Base-by-base conservation (phyloP, 2,797 vertebrate genomes). In the Aselliscus stoliczkanus region DNA sequence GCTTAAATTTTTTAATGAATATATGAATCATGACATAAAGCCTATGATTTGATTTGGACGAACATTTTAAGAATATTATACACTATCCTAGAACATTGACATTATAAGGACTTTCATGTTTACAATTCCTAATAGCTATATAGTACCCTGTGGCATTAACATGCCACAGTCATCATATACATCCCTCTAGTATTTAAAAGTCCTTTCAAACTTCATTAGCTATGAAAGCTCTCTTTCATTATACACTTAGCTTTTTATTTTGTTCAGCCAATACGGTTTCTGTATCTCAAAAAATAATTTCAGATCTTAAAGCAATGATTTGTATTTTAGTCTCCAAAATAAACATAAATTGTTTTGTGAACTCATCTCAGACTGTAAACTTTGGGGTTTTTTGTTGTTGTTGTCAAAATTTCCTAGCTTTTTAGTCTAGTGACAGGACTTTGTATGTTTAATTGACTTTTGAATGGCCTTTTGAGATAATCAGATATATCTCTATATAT, bases 241-340 rank as follows among this genome's bases (percentile, higher is more conserved):
- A 58, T 56, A 84, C 15, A 81, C 2, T 88, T 90, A 60, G 27
- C 3, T 47, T 87, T 73, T 90, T 82, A 90, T 82, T 87, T 87
- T 58, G 14, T 39, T 93, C 34, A 73, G 15, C 44, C 62, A 84
- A 67, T 62, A 67, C 80, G 25, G 3, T 60, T 80, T 90, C 27
- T 56, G 29, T 88, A 93, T 84, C 47, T 79, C 62, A 73, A 79
- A 90, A 88, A 67, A 39, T 39, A 7, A 62, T 60, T 58, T 73
- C 44, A 69, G 11, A 81, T 82, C 18, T 75, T 79, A 79, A 81
- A 70, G 9, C 31, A 84, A 88, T 64, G 29, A 3, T 69, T 75
- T 93, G 9, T 50, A 93, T 75, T 88, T 88, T 87, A 79, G 4
- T 76, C 58, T 93, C 37, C 25, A 93, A 47, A 88, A 95, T 85